A percentile compares a stretch with the other conserved stretches of the same genome.
Evolutionary conservation across 92 coral and sea anemone genomes (phyloP).

Genomic region (Palythoa grandiflora): DNA sequence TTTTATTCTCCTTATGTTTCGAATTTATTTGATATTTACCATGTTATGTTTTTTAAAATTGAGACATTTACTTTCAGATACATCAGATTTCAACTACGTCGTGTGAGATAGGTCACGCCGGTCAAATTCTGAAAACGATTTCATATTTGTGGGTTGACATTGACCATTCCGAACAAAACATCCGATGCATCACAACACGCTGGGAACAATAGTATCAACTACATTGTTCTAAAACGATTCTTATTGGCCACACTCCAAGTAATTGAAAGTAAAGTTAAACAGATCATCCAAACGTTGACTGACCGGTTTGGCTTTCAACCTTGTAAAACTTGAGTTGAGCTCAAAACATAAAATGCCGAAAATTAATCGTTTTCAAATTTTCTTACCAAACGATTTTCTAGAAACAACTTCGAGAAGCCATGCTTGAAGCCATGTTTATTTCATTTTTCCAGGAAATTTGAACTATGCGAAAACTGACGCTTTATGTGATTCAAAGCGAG

Average conservation of each 20-base stretch:
- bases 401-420: neutral
- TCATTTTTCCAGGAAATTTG: neutral
- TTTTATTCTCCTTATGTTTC: neutral
- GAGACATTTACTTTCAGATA: neutral
- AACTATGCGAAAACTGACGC: slow-evolving; percentile 21
- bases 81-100: neutral
- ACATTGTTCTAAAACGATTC: slow-evolving; percentile 40
- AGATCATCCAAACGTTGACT: slow-evolving; percentile 7
- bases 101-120: slow-evolving; percentile 48
- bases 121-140: slow-evolving; percentile 37
- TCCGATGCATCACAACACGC: slow-evolving; percentile 38
- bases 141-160: slow-evolving; percentile 23
- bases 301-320: slow-evolving; percentile 12
- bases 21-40: neutral
- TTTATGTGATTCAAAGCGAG: slow-evolving; percentile 32
- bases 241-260: slow-evolving; percentile 41
- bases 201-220: slow-evolving; percentile 48
- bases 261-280: slow-evolving; percentile 35
- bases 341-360: neutral
- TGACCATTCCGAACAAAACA: slow-evolving; percentile 40
- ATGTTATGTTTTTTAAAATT: neutral
- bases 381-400: neutral
- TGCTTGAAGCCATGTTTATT: neutral
- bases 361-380: neutral
- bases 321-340: slow-evolving; percentile 11